A percentile compares a stretch with the other conserved stretches of the same genome.
Conservation (phyloP, 2,888 invertebrate genomes). For the Eurytoma californica region DNA sequence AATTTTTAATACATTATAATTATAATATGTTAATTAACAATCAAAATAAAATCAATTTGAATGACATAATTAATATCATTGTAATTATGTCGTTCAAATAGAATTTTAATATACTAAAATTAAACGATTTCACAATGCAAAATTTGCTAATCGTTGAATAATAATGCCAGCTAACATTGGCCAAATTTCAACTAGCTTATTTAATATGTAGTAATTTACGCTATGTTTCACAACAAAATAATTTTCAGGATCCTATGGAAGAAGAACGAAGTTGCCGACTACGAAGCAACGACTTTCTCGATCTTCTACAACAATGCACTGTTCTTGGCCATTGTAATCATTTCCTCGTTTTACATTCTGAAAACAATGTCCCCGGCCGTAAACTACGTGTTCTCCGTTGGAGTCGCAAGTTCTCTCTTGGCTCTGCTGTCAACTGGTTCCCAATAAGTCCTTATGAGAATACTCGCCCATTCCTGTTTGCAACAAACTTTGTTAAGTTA, state of each 20-base stretch:
- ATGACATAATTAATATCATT: no score
- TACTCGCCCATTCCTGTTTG: constrained; percentile 30
- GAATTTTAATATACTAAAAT: no score
- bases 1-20: no score
- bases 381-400: constrained; percentile 95
- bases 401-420: constrained; percentile 90
- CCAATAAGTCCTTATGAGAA: constrained; percentile 75
- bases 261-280: constrained; percentile 99
- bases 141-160: no score
- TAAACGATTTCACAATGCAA: no score
- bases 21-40: no score
- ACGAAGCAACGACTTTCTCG: constrained; percentile 98
- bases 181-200: background rate
- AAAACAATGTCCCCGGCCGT: constrained; percentile 92
- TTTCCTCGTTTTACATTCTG: constrained; percentile 95
- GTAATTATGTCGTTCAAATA: no score
- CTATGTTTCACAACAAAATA: background rate
- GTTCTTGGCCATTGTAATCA: constrained; percentile 93
- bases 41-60: no score
- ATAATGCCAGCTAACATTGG: no score
- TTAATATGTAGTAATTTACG: background rate
- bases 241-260: constrained; percentile 94
- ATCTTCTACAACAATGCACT: constrained; percentile 99
- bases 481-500: constrained; percentile 53
- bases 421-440: constrained; percentile 97